These are phyloP conservation scores for Tangara arthus DNA, from an alignment of 2,797 vertebrate species.

Conservation along the genomic window DNA sequence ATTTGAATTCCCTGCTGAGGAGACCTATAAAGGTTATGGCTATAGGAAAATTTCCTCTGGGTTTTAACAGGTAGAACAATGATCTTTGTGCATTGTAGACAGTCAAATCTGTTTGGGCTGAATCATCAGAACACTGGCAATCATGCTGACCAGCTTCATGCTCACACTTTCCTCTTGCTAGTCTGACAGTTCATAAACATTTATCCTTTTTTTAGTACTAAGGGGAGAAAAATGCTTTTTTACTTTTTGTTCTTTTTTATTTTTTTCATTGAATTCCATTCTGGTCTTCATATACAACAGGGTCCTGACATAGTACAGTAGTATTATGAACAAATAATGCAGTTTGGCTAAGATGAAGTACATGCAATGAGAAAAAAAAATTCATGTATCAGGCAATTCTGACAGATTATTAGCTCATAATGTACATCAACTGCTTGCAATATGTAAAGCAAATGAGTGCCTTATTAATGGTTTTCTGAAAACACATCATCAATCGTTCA, in stretches of 20 bases:
- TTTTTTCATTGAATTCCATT: not conserved
- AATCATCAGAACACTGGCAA: not conserved
- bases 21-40: not conserved
- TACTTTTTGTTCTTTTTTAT: not conserved
- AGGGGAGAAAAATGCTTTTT: not conserved
- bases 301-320: not conserved
- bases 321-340: not conserved
- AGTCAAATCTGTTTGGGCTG: not conserved
- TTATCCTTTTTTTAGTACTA: not conserved
- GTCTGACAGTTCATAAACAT: not conserved
- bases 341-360: not conserved
- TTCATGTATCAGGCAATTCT: not conserved
- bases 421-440: not conserved
- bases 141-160: not conserved
- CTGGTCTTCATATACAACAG: not conserved
- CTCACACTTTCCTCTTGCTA: not conserved
- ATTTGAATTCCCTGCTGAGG: not conserved
- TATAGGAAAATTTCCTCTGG: not conserved
- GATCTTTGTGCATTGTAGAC: not conserved
- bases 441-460: not conserved
- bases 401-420: not conserved
- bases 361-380: not conserved
- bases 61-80: not conserved
- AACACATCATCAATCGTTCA: not conserved
- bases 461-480: not conserved